Percentiles rank a stretch among this genome's conserved stretches.
Conservation (phyloP, 2,113 vertebrate species). For the Petrocephalus zakoni region DNA sequence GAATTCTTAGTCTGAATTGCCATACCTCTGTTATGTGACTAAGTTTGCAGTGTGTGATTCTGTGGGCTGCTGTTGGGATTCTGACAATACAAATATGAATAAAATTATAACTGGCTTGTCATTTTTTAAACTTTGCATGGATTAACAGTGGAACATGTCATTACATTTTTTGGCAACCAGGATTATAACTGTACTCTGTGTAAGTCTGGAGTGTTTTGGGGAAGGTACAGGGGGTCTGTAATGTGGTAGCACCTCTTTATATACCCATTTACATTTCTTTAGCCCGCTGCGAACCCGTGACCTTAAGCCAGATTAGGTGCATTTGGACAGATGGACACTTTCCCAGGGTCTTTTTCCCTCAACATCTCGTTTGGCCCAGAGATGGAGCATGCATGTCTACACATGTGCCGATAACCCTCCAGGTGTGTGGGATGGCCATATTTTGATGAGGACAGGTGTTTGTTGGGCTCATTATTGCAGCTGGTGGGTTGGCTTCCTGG, state of each 20-base stretch:
- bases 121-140: not conserved
- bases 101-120: not conserved
- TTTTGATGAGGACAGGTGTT: conserved; percentile 8
- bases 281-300: not conserved
- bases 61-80: not conserved
- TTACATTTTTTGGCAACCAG: not conserved
- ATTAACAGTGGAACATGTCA: not conserved
- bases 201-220: not conserved
- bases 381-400: not conserved
- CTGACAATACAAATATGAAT: not conserved
- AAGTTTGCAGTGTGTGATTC: not conserved
- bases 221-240: not conserved
- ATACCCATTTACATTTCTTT: not conserved
- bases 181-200: not conserved
- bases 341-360: not conserved
- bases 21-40: not conserved
- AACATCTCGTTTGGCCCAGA: not conserved
- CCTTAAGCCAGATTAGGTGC: conserved; percentile 22
- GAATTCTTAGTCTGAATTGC: not conserved
- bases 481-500: conserved; percentile 23
- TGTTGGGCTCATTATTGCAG: conserved; percentile 29
- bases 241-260: not conserved
- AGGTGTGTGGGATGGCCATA: too few relatives aligned
- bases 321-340: conserved; percentile 32
- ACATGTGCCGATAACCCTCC: too few relatives aligned